Evolutionary conservation across 2,797 vertebrate species (phyloP).

Genomic region (Typhlichthys eigenmanni): DNA sequence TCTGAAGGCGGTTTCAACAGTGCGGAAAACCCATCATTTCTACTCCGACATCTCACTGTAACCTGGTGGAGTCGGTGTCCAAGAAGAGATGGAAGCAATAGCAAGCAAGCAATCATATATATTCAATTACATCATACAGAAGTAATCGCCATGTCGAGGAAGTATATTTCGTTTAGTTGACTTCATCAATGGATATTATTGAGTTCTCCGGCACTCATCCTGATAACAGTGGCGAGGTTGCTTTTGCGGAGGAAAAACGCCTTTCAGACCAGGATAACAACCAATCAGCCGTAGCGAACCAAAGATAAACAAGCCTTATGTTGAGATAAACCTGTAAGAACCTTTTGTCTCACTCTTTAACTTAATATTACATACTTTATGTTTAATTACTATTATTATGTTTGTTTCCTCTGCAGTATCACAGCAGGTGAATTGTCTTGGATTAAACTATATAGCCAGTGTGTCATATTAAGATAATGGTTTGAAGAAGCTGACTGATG

Average conservation of each 20-base stretch:
- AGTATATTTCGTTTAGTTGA: conserved; percentile 40
- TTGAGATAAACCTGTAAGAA: conserved; percentile 74
- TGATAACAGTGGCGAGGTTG: conserved; percentile 57
- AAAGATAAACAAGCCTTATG: conserved; percentile 80
- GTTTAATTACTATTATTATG: not conserved
- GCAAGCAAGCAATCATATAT: conserved; percentile 25
- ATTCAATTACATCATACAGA: conserved; percentile 7
- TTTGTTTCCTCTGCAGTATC: conserved; percentile 1
- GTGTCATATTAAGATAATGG: conserved; percentile 3
- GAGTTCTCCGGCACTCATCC: conserved; percentile 51
- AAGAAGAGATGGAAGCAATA: conserved; percentile 38
- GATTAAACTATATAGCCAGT: conserved; percentile 14
- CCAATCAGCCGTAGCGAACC: conserved; percentile 71
- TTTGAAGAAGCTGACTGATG: not conserved
- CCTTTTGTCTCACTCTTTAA: conserved; percentile 2
- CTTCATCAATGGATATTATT: conserved; percentile 66
- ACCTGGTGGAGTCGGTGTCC: conserved; percentile 42
- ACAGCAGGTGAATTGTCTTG: not conserved
- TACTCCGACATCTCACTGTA: conserved; percentile 64
- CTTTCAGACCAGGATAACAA: conserved; percentile 64
- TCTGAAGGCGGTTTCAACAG: conserved; percentile 60
- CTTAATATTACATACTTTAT: not conserved
- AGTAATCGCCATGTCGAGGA: conserved; percentile 37
- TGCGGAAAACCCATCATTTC: conserved; percentile 52
- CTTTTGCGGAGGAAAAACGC: conserved; percentile 67